Evolutionary conservation across 2,797 vertebrate species (phyloP), one percentile per base, ranked within the genome.

Genomic region (Cynodonichthys magdalenae): DNA sequence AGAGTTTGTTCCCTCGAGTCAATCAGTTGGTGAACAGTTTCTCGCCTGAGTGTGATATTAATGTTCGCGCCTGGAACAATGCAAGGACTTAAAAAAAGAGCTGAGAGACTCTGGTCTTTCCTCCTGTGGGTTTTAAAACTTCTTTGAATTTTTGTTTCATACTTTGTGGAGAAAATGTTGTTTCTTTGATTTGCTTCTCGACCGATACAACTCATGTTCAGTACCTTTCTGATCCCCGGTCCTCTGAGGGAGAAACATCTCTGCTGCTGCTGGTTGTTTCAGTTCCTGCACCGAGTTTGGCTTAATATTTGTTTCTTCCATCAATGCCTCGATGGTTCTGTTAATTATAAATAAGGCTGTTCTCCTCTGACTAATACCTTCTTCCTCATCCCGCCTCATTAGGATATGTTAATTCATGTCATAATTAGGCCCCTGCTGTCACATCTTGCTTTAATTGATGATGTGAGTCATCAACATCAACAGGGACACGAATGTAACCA

Each of bases 391-490:
- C 42, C 18, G 19, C 74, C 62, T 68, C 66, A 79, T 80, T 72
- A 80, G 61, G 54, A 71, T 68, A 79, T 79, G 78, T 70, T 77
- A 79, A 77, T 75, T 71, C 42, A n/a, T 61, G 52, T 67, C 49
- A 61, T 77, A 78, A 85, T 83, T 79, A 79, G 70, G 77, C 64
- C 73, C 54, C 49, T 69, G 66, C 65, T 77, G 67, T 51, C 28
- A 19, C 69, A 50, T 63, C 63, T 36, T 46, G 42, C 48, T 62
- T 75, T 76, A 80, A 81, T 81, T 48, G 77, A 66, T 49, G 56
- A 81, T 77, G 55, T 67, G 59, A 80, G 71, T 77, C 74, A 82
- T 84, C 75, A 84, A 52, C 66, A 77, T 70, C 62, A 71, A 69
- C 65, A 64, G 2, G 11, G 58, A 67, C 50, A 54, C 64, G 53